These are phyloP conservation scores for Hypothenemus hampei DNA, from an alignment of 1,140 invertebrate species.

Conservation along the genomic window DNA sequence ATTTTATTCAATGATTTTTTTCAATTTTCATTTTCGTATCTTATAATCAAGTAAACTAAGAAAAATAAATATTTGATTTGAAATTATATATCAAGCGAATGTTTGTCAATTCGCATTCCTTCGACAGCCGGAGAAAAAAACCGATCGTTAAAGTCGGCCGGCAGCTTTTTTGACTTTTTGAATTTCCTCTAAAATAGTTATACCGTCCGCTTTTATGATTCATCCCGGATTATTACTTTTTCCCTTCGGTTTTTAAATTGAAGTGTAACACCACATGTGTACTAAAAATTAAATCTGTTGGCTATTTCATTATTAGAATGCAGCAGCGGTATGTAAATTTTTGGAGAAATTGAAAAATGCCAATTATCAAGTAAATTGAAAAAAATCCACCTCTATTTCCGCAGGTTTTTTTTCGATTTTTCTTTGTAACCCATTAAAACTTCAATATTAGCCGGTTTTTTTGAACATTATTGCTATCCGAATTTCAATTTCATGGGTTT, in stretches of 20 bases:
- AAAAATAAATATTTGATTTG: constrained; percentile 43
- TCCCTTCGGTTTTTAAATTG: constrained; percentile 23
- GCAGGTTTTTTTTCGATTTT: constrained; percentile 3
- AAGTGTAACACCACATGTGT: constrained; percentile 18
- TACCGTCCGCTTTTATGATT: constrained; percentile 23
- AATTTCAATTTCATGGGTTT: constrained; percentile 17
- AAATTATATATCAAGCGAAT: constrained; percentile 39
- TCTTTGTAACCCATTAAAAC: constrained; percentile 11
- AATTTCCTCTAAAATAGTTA: constrained; percentile 34
- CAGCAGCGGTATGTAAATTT: constrained; percentile 20
- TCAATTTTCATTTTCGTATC: constrained; percentile 33
- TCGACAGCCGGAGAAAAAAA: too few species aligned
- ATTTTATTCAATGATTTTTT: too few species aligned
- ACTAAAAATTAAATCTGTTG: constrained; percentile 27
- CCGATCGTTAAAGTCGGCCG: constrained; percentile 31
- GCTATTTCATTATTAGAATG: constrained; percentile 24
- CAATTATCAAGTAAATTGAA: constrained; percentile 19
- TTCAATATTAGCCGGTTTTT: constrained; percentile 7
- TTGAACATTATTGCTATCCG: not conserved
- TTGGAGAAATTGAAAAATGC: constrained; percentile 8
- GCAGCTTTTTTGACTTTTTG: constrained; percentile 18
- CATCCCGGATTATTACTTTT: constrained; percentile 25
- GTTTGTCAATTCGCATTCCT: constrained; percentile 24
- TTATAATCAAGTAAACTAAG: constrained; percentile 42
- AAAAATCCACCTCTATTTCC: constrained; percentile 15